A percentile compares a stretch with the other conserved stretches of the same genome.
Conservation (phyloP, 2,888 invertebrate genomes). For the Leptura quadrifasciata region DNA sequence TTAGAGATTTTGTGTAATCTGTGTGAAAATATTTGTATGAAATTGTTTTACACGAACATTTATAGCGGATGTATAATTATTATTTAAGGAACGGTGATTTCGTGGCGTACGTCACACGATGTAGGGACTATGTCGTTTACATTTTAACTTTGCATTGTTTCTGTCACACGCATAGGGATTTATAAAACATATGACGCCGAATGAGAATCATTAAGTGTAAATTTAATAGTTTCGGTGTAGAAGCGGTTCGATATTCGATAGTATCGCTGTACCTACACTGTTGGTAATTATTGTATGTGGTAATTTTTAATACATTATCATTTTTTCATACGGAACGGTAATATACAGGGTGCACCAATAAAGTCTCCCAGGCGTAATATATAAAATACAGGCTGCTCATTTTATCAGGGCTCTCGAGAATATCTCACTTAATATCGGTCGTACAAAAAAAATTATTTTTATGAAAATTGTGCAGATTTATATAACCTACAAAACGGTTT, state of each 20-base stretch:
- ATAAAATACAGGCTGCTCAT: too few relatives aligned
- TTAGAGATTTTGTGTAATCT: constrained; percentile 41
- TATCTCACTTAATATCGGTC: too few relatives aligned
- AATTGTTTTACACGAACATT: constrained; percentile 44
- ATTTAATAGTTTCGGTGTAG: neutral
- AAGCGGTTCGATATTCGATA: neutral
- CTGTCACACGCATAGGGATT: constrained; percentile 18
- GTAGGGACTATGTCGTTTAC: constrained; percentile 14
- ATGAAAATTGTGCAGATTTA: too few relatives aligned
- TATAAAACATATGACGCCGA: neutral
- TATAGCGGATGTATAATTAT: constrained; percentile 39
- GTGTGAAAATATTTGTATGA: constrained; percentile 47
- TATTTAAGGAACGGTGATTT: constrained; percentile 31
- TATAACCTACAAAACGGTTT: too few relatives aligned
- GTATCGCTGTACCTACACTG: neutral
- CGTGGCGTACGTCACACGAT: constrained; percentile 30
- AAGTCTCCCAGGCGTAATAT: too few relatives aligned
- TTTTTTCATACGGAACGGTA: neutral
- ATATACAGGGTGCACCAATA: neutral
- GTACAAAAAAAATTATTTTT: too few relatives aligned
- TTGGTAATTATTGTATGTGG: neutral
- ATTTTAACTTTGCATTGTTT: constrained; percentile 24
- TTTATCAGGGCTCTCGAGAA: too few relatives aligned
- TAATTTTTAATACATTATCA: neutral
- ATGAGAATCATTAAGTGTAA: constrained; percentile 3